Evolutionary conservation across 2,797 vertebrate genomes (phyloP), one percentile per base, ranked within the genome.

Genomic region (Schizothorax lantsangensis): DNA sequence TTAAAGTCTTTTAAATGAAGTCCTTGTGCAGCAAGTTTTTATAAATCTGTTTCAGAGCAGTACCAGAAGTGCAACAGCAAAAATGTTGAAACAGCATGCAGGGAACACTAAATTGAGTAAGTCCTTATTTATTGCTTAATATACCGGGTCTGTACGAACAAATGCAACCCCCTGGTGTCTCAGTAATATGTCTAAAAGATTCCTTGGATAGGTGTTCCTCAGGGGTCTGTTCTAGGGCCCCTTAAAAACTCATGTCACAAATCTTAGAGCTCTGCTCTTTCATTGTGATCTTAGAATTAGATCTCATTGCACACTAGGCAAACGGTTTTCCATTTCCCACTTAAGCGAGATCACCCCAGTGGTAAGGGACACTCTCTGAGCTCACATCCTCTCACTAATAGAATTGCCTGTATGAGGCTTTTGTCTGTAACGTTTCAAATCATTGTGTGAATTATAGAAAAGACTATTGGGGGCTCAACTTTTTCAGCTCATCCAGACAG

Each of bases 181-280:
- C 43, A 84, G 69, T 40, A 81, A 80, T 77, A 77, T 73, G 78
- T 45, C 84, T 82, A 26, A 47, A 68, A 52, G 83, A 78, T 83
- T 59, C 43, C 54, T 78, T 73, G 77, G 59, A 75, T 77, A 74
- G 71, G 57, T 23, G 72, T 69, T 54, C 77, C 82, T 80, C 86
- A 82, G 83, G 89, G 86, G 84, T 90, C 84, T 45, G 57, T 87
- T 54, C 47, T 71, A 8, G 81, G 68, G 12, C 84, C 86, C 33
- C 84, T 85, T 26, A 75, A 87, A 85, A 87, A 81, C 62, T 36
- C 77, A 78, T 66, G 81, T 80, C 17, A 36, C 82, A 74, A 77
- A 80, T 64, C 77, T 89, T 85, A 83, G 73, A 86, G 82, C 43
- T 43, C 49, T 38, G 36, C 43, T 84, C 73, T 52, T 81, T 84